Evolutionary conservation across 2,888 invertebrate genomes (phyloP).

Genomic region (Archips crataeganus): DNA sequence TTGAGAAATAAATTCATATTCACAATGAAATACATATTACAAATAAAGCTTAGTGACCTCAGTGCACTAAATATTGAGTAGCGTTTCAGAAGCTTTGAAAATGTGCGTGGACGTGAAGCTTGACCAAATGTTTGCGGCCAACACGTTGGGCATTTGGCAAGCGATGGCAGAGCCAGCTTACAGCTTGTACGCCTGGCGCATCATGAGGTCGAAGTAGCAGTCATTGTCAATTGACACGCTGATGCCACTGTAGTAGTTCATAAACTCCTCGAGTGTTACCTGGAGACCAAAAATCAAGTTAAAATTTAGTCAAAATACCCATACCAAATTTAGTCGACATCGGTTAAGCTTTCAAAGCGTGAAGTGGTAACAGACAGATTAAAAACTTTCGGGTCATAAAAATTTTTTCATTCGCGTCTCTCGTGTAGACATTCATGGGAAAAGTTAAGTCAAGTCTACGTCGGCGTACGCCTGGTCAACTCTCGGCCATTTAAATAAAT

Average conservation of each 20-base stretch:
- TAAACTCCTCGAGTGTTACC: slow-evolving; percentile 97
- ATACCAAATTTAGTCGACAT: too few species aligned
- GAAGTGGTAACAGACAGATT: too few species aligned
- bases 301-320: too few species aligned
- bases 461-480: too few species aligned
- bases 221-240: slow-evolving; percentile 98
- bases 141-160: slow-evolving; percentile 6
- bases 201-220: slow-evolving; percentile 97
- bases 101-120: slow-evolving; percentile 24
- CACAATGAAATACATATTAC: slow-evolving; percentile 14
- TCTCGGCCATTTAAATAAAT: too few species aligned
- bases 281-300: slow-evolving; percentile 61
- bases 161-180: slow-evolving; percentile 71
- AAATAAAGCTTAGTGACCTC: slow-evolving; percentile 26
- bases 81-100: slow-evolving; percentile 20
- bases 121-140: slow-evolving; percentile 17
- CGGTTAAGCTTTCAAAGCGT: too few species aligned
- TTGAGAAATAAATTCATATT: slow-evolving; percentile 22
- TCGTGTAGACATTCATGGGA: too few species aligned
- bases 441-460: too few species aligned
- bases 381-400: too few species aligned
- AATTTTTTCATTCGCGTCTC: too few species aligned
- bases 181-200: slow-evolving; percentile 95
- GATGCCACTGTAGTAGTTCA: slow-evolving; percentile 96
- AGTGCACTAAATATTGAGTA: slow-evolving; percentile 22